Conservation (phyloP, 2,797 vertebrate genomes). For the Podarcis lilfordi region DNA sequence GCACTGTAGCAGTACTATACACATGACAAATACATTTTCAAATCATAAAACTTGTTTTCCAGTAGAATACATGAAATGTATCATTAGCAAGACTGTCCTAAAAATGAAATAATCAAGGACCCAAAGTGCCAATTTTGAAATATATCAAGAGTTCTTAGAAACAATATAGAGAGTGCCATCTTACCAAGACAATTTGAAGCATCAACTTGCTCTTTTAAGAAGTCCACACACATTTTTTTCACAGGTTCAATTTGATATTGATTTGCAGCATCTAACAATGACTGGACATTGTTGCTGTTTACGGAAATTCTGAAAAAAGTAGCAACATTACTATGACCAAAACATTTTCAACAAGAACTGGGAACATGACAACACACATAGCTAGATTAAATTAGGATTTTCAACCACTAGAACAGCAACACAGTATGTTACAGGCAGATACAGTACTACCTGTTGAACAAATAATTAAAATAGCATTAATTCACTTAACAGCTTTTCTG, state of each 20-base stretch:
- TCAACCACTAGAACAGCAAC: background rate
- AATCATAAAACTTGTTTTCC: background rate
- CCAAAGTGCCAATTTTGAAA: background rate
- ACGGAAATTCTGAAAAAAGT: constrained; percentile 90
- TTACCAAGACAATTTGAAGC: constrained; percentile 97
- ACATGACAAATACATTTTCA: background rate
- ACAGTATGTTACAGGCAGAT: background rate
- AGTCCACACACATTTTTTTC: constrained; percentile 98
- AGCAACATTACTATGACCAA: constrained; percentile 60
- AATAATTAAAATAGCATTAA: constrained; percentile 24
- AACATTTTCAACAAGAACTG: constrained; percentile 11
- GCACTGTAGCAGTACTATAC: background rate
- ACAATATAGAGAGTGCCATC: constrained; percentile 10
- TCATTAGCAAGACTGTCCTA: background rate
- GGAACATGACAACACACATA: background rate
- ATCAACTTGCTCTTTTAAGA: constrained; percentile 97
- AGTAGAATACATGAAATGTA: background rate
- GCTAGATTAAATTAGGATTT: constrained; percentile 2
- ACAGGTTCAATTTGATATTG: constrained; percentile 98
- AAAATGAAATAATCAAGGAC: background rate
- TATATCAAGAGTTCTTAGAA: background rate
- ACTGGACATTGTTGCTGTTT: constrained; percentile 97
- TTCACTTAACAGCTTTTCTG: constrained; percentile 9
- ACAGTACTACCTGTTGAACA: background rate
- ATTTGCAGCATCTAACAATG: constrained; percentile 95